phyloP scores from a whole-genome alignment of 2,797 vertebrate species.

The Coendou prehensilis region DNA sequence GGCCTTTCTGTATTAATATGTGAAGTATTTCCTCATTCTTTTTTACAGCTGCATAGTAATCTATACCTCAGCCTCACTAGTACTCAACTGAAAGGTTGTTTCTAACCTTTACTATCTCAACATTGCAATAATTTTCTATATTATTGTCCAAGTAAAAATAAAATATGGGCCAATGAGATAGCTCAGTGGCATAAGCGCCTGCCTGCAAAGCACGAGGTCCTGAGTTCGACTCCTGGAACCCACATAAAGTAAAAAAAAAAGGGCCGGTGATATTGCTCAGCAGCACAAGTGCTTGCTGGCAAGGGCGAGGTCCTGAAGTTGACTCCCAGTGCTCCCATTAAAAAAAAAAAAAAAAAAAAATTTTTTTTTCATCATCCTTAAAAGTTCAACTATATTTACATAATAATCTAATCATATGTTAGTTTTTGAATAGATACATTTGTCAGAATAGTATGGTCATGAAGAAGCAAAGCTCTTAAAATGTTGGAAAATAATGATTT shows the following conservation, averaged over 20 bases:
- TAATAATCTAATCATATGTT: conserved; percentile 2
- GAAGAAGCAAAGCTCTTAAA: conserved; percentile 15
- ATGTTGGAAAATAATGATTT: conserved; percentile 13
- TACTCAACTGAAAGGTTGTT: neutral
- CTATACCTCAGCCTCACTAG: neutral
- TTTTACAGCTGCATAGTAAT: neutral
- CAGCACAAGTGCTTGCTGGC: too few relatives aligned
- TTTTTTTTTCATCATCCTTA: neutral
- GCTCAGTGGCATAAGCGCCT: too few relatives aligned
- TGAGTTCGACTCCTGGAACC: too few relatives aligned
- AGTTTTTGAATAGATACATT: conserved; percentile 17
- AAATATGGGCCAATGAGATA: neutral
- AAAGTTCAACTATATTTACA: neutral
- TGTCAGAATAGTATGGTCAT: neutral
- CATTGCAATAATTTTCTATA: neutral
- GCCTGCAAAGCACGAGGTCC: too few relatives aligned
- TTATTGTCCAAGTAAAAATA: neutral
- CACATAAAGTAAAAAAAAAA: too few relatives aligned
- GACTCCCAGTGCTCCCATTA: too few relatives aligned
- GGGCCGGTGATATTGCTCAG: too few relatives aligned
- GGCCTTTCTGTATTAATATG: neutral
- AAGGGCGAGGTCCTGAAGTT: too few relatives aligned
- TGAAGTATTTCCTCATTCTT: neutral
- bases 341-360: too few relatives aligned
- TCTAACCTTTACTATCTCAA: neutral